phyloP scores from a whole-genome alignment of 1,140 invertebrate species.

The Leptoteleia sp. region DNA sequence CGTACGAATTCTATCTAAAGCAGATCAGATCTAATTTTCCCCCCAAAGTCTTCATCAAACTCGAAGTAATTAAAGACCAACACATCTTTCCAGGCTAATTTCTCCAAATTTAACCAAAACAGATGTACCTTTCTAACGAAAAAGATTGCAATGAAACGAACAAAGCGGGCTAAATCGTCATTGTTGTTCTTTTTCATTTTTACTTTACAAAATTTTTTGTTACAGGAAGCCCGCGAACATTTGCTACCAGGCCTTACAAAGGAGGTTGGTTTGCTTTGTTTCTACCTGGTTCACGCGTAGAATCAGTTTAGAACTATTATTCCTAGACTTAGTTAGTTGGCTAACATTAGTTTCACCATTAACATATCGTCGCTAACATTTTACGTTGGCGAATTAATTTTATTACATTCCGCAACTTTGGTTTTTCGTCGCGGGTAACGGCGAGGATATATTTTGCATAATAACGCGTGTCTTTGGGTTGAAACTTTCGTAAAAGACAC shows the following conservation, averaged over 20 bases:
- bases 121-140: too few relatives aligned
- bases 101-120: too few relatives aligned
- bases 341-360: slow-evolving; percentile 28
- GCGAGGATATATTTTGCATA: slow-evolving; percentile 5
- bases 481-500: slow-evolving; percentile 15
- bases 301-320: slow-evolving; percentile 74
- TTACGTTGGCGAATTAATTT: not conserved
- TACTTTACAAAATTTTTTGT: too few relatives aligned
- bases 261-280: slow-evolving; percentile 79
- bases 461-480: slow-evolving; percentile 19
- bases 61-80: too few relatives aligned
- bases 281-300: slow-evolving; percentile 74
- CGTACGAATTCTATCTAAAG: too few relatives aligned
- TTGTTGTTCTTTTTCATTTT: too few relatives aligned
- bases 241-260: slow-evolving; percentile 80
- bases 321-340: slow-evolving; percentile 49
- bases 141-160: too few relatives aligned
- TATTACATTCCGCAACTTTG: not conserved
- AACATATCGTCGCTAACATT: slow-evolving; percentile 25
- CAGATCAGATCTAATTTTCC: too few relatives aligned
- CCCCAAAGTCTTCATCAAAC: too few relatives aligned
- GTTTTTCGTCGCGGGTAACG: slow-evolving; percentile 7
- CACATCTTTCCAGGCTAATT: too few relatives aligned
- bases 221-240: slow-evolving; percentile 79
- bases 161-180: too few relatives aligned